Evolutionary conservation across 2,797 vertebrate species (phyloP).

Genomic region (Tokudaia muenninki): DNA sequence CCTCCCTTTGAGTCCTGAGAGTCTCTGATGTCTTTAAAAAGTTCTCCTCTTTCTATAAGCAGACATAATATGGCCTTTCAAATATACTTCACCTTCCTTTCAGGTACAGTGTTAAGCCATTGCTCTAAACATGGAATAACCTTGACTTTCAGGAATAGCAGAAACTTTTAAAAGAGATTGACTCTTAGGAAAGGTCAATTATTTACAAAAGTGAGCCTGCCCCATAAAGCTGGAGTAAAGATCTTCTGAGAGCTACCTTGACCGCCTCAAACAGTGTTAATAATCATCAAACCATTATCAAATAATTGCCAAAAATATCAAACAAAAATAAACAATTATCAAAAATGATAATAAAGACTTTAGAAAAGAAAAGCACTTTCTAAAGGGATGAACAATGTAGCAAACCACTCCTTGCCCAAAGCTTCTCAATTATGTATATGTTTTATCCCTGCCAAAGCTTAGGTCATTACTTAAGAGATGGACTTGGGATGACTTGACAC

Average conservation of each 20-base stretch:
- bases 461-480: neutral
- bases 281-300: neutral
- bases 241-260: too few species aligned
- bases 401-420: neutral
- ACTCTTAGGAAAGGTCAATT: neutral
- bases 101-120: neutral
- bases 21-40: neutral
- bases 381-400: neutral
- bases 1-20: too few species aligned
- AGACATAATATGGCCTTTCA: neutral
- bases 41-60: neutral
- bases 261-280: neutral
- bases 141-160: neutral
- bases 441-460: neutral
- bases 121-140: neutral
- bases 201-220: neutral
- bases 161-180: neutral
- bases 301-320: neutral
- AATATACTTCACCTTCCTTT: neutral
- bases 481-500: neutral
- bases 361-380: neutral
- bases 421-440: neutral
- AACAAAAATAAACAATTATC: neutral
- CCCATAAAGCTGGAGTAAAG: too few species aligned
- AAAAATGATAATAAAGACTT: neutral